phyloP scores from a whole-genome alignment of 2,888 invertebrate species.

The Chrysolina haemoptera region DNA sequence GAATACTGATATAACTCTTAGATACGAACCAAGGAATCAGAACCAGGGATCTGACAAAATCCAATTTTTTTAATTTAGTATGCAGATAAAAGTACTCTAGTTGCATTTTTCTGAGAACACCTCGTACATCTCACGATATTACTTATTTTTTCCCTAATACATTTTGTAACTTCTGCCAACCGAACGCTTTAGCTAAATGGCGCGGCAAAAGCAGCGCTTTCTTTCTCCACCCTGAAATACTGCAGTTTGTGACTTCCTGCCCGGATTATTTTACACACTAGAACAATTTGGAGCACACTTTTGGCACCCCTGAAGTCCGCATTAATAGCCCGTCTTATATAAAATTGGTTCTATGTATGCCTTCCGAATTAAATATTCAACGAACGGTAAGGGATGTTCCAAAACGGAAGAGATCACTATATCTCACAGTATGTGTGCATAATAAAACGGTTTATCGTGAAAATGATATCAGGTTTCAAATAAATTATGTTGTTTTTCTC shows the following conservation, averaged over 20 bases:
- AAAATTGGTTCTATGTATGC: conserved; percentile 46
- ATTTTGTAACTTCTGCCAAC: conserved; percentile 40
- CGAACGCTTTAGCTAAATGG: conserved; percentile 53
- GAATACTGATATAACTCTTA: too few relatives aligned
- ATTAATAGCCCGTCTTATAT: conserved; percentile 46
- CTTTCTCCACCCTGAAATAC: conserved; percentile 51
- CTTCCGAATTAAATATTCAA: conserved; percentile 40
- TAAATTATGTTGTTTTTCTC: neutral
- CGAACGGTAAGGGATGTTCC: conserved; percentile 36
- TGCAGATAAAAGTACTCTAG: too few relatives aligned
- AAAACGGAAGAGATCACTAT: conserved; percentile 45
- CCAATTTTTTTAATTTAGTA: too few relatives aligned
- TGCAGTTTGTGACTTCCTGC: conserved; percentile 52
- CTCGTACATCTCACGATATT: neutral
- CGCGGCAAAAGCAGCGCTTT: conserved; percentile 48
- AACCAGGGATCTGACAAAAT: too few relatives aligned
- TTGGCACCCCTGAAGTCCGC: conserved; percentile 50
- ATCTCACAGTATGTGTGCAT: conserved; percentile 36
- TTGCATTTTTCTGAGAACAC: neutral
- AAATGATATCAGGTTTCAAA: conserved; percentile 23
- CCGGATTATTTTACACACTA: conserved; percentile 51
- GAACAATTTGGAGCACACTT: conserved; percentile 54
- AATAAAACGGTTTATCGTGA: conserved; percentile 31
- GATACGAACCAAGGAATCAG: too few relatives aligned
- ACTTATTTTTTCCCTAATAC: conserved; percentile 24